Evolutionary conservation across 35 echinoderm and acorn worm genomes (phyloP).

Genomic region (Heliocidaris tuberculata): DNA sequence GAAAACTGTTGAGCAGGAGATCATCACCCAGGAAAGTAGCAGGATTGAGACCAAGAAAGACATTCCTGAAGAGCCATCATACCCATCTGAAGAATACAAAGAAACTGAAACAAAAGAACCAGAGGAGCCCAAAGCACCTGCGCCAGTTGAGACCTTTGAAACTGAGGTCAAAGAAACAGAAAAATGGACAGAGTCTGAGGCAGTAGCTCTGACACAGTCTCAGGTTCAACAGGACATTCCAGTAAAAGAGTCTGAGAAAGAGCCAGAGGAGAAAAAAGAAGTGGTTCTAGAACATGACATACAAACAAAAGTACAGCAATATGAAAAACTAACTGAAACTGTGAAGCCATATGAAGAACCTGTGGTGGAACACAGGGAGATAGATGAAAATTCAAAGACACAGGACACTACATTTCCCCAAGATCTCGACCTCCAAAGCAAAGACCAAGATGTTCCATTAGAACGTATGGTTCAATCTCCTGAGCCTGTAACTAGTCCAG

Average conservation of each 20-base stretch:
- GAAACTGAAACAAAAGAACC: neutral
- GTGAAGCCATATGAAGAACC: neutral
- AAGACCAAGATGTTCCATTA: neutral
- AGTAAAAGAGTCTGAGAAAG: neutral
- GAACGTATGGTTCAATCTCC: neutral
- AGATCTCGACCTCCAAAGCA: neutral
- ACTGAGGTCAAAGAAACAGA: neutral
- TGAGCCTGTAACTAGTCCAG: neutral
- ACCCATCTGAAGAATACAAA: neutral
- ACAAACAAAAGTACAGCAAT: neutral
- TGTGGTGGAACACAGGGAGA: neutral
- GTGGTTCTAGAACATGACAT: neutral
- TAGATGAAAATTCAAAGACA: neutral
- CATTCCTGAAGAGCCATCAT: neutral
- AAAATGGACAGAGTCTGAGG: neutral
- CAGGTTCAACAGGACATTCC: neutral
- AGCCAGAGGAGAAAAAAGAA: neutral
- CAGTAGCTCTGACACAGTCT: neutral
- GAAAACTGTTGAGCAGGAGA: conserved; percentile 21
- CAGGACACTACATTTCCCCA: neutral
- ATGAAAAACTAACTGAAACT: neutral
- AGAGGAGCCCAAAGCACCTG: neutral
- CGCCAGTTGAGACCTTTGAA: neutral
- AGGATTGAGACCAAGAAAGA: neutral
- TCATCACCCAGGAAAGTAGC: neutral